phyloP scores from a whole-genome alignment of 2,797 vertebrate genomes.

The Sebastes oblongus region DNA sequence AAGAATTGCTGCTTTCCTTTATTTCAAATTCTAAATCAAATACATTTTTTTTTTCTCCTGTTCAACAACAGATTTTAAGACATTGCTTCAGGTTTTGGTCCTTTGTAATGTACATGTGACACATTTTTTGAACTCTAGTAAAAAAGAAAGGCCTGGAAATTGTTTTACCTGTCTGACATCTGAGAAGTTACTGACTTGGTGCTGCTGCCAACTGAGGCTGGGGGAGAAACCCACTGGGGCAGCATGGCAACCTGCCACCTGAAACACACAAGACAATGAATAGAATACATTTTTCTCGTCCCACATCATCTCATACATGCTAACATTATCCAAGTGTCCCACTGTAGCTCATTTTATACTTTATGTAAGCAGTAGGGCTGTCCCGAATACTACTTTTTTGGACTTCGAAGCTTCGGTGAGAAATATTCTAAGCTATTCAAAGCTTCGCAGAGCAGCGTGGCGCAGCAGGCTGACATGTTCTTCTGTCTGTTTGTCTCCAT shows the following conservation, averaged over 20 bases:
- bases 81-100: not conserved
- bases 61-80: not conserved
- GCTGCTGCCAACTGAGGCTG: slow-evolving; percentile 91
- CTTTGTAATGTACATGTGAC: not conserved
- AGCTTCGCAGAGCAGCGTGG: no score
- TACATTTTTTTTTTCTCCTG: not conserved
- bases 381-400: no score
- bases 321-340: not conserved
- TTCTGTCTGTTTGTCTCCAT: no score
- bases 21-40: not conserved
- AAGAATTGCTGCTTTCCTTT: not conserved
- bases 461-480: no score
- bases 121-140: not conserved
- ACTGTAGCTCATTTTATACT: not conserved
- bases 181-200: slow-evolving; percentile 92
- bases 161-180: slow-evolving; percentile 88
- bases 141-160: not conserved
- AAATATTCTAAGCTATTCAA: no score
- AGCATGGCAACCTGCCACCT: slow-evolving; percentile 91
- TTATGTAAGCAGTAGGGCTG: not conserved
- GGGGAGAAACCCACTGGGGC: slow-evolving; percentile 92
- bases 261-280: slow-evolving; percentile 9
- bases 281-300: not conserved
- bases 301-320: not conserved
- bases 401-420: no score